Evolutionary conservation across 2,113 vertebrate species (phyloP).

Genomic region (Trogon surrucura): DNA sequence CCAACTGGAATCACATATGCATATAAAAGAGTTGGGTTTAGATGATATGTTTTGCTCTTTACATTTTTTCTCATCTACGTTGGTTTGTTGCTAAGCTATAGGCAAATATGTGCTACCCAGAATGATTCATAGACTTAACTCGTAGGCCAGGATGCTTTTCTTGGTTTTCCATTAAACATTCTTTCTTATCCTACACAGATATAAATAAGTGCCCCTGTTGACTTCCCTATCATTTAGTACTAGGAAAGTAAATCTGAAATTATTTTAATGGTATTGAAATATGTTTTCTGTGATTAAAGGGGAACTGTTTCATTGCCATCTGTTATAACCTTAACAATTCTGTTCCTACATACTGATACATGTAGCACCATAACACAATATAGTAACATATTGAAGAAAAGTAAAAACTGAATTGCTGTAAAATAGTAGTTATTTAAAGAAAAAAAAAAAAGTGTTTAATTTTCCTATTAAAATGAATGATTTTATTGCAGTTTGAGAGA

Average conservation of each 20-base stretch:
- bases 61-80: neutral
- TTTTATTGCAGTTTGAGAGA: neutral
- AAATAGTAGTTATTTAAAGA: neutral
- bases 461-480: neutral
- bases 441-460: neutral
- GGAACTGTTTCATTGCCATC: neutral
- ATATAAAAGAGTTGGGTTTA: neutral
- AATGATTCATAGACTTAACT: neutral
- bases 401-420: neutral
- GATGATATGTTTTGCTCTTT: neutral
- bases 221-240: neutral
- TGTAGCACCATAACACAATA: neutral
- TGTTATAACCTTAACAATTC: neutral
- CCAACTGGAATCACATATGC: neutral
- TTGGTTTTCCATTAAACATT: slow-evolving; percentile 2
- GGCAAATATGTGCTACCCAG: neutral
- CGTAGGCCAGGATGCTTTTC: slow-evolving; percentile 39
- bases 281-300: neutral
- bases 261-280: neutral
- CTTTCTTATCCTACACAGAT: neutral
- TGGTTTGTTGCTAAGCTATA: neutral
- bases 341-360: neutral
- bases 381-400: neutral
- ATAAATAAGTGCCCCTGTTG: neutral
- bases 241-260: neutral